Evolutionary conservation across 2,113 vertebrate genomes (phyloP).

Genomic region (Urocolius indicus): DNA sequence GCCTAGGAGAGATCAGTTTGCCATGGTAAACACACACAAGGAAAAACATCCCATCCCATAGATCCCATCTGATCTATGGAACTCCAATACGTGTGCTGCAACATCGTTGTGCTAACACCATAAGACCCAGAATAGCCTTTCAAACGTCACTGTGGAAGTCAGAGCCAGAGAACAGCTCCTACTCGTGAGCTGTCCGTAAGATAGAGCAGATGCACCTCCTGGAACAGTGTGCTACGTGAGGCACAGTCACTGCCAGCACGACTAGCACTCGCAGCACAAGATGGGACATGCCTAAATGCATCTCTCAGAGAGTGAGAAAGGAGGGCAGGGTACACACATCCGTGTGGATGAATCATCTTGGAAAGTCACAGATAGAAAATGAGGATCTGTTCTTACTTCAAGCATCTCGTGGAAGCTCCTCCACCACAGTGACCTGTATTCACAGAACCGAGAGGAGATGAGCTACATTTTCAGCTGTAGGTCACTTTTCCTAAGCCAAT

Average conservation of each 20-base stretch:
- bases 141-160: neutral
- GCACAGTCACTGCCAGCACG: neutral
- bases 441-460: neutral
- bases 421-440: neutral
- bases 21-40: neutral
- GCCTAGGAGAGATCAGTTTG: neutral
- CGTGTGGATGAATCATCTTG: slow-evolving; percentile 1
- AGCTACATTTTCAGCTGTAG: neutral
- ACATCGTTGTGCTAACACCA: neutral
- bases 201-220: neutral
- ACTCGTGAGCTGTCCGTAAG: neutral
- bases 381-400: slow-evolving; percentile 13
- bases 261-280: neutral
- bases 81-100: neutral
- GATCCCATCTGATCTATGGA: neutral
- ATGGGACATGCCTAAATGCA: slow-evolving; percentile 19
- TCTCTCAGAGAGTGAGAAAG: neutral
- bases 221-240: neutral
- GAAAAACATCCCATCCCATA: no score
- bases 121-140: neutral
- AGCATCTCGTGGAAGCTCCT: neutral
- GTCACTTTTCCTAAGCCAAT: neutral
- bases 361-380: neutral
- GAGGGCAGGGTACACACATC: slow-evolving; percentile 17
- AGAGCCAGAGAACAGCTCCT: neutral